A percentile compares a stretch with the other conserved stretches of the same genome.
These are phyloP conservation scores for Turritopsis dohrnii DNA, from an alignment of 30 jellyfish, hydroid and myxozoan species.

Conservation along the genomic window DNA sequence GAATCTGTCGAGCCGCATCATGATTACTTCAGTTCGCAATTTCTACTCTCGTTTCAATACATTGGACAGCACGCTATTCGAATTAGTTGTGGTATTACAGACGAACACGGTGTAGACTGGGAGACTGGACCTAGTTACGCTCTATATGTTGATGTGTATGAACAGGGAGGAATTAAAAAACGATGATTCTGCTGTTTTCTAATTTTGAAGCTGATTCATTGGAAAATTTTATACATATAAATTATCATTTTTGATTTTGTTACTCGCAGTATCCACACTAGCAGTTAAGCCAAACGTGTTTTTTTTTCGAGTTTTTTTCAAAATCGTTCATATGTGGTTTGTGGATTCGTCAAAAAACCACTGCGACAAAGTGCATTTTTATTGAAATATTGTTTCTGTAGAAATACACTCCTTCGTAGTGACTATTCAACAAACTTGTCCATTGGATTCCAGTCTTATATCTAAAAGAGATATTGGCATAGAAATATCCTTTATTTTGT, in stretches of 20 bases:
- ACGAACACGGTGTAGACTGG: constrained; percentile 66
- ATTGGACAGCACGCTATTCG: constrained; percentile 46
- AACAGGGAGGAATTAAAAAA: constrained; percentile 42
- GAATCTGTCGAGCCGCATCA: constrained; percentile 60
- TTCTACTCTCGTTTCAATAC: constrained; percentile 59
- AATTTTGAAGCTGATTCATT: not conserved
- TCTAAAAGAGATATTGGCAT: too few relatives aligned
- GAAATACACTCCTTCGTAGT: too few relatives aligned
- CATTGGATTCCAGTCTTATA: too few relatives aligned
- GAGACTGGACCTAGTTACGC: constrained; percentile 73
- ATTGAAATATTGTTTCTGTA: too few relatives aligned
- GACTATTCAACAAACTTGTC: too few relatives aligned
- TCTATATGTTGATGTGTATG: constrained; percentile 59
- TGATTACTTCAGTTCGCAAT: constrained; percentile 75
- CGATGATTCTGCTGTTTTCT: not conserved
- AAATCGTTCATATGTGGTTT: too few relatives aligned
- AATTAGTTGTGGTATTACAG: constrained; percentile 55
- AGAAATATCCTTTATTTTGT: too few relatives aligned
- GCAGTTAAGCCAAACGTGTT: too few relatives aligned
- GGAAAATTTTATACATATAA: not conserved
- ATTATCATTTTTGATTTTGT: not conserved
- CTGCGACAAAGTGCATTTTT: too few relatives aligned
- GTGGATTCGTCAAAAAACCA: too few relatives aligned
- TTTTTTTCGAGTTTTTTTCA: too few relatives aligned
- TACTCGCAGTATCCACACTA: too few relatives aligned